Percentiles rank a stretch among this genome's conserved stretches.
phyloP scores from a whole-genome alignment of 2,113 vertebrate genomes.

The Chionis minor region DNA sequence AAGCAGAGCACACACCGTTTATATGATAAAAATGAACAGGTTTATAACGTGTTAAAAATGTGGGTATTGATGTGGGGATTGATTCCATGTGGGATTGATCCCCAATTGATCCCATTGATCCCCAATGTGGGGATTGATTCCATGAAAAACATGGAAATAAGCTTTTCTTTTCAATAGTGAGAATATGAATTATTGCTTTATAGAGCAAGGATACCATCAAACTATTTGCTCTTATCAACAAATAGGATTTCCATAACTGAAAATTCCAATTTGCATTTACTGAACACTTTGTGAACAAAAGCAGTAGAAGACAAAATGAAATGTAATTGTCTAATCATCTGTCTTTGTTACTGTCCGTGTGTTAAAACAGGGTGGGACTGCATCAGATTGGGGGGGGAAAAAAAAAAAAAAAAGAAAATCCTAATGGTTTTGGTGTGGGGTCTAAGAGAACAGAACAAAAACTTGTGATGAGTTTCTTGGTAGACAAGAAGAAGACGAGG shows the following conservation, averaged over 20 bases:
- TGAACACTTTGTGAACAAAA: neutral
- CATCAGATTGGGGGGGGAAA: neutral
- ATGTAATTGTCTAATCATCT: fast-evolving
- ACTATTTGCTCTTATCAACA: neutral
- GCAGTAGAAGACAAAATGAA: neutral
- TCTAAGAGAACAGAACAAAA: neutral
- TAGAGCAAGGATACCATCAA: neutral
- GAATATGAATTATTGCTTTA: neutral
- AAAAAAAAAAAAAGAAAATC: neutral
- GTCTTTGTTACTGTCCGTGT: neutral
- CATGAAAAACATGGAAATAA: neutral
- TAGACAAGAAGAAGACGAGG: neutral
- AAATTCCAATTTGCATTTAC: neutral
- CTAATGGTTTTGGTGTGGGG: neutral
- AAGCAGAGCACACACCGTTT: neutral
- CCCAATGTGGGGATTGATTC: no score
- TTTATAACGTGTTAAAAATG: neutral
- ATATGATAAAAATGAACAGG: neutral
- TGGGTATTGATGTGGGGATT: fast-evolving
- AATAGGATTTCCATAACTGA: neutral
- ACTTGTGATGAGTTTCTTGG: neutral
- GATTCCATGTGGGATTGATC: no score
- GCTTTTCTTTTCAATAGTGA: neutral
- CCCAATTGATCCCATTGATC: no score
- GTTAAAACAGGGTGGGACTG: neutral